Evolutionary conservation across 2,888 invertebrate genomes (phyloP).

Genomic region (Parnassius mnemosyne): DNA sequence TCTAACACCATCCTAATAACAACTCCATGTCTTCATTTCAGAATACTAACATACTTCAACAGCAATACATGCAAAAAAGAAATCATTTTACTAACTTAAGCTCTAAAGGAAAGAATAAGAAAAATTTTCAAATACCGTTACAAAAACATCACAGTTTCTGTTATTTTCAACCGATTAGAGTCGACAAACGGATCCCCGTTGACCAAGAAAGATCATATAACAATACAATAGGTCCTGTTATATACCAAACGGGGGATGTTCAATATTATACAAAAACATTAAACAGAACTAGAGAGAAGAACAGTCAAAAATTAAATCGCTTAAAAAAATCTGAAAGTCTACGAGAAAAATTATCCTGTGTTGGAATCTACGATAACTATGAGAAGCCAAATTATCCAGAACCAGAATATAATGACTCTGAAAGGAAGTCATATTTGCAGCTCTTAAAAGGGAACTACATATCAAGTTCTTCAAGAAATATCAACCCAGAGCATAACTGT

Average conservation of each 20-base stretch:
- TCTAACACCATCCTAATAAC: slow-evolving; percentile 59
- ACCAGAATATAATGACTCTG: slow-evolving; percentile 67
- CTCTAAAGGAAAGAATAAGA: slow-evolving; percentile 78
- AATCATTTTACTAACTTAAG: slow-evolving; percentile 78
- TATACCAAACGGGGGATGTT: slow-evolving; percentile 67
- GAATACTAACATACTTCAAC: slow-evolving; percentile 81
- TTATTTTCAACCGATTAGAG: slow-evolving; percentile 83
- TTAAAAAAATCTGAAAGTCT: slow-evolving; percentile 76
- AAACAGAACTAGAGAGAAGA: slow-evolving; percentile 72
- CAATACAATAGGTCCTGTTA: slow-evolving; percentile 71
- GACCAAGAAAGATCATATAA: slow-evolving; percentile 71
- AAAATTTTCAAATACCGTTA: slow-evolving; percentile 82
- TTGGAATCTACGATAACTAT: slow-evolving; percentile 73
- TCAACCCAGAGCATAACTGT: slow-evolving; percentile 60
- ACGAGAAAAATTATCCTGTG: slow-evolving; percentile 73
- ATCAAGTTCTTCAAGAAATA: slow-evolving; percentile 72
- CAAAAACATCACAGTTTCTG: slow-evolving; percentile 85
- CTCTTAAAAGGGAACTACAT: slow-evolving; percentile 74
- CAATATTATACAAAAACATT: slow-evolving; percentile 75
- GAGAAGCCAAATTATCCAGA: slow-evolving; percentile 74
- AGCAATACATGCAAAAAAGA: slow-evolving; percentile 80
- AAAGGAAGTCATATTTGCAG: slow-evolving; percentile 70
- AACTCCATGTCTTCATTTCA: slow-evolving; percentile 74
- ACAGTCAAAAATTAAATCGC: slow-evolving; percentile 67
- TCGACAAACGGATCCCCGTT: slow-evolving; percentile 78